These are phyloP conservation scores for Zygothrica quintamaculata DNA, from an alignment of 2,888 invertebrate genomes.

Conservation along the genomic window DNA sequence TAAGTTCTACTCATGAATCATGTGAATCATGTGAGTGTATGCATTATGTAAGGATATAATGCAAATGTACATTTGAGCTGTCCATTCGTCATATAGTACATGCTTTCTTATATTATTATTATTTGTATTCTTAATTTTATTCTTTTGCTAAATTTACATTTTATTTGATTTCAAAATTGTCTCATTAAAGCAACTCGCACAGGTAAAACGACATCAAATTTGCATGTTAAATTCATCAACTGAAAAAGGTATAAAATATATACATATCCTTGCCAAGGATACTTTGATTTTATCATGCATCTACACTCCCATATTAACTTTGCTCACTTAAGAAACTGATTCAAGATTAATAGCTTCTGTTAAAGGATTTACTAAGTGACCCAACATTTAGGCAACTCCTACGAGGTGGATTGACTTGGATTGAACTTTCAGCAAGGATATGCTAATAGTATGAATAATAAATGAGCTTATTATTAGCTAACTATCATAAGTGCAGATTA, in stretches of 20 bases:
- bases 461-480: too few species aligned
- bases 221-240: slow-evolving; percentile 12
- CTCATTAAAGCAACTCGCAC: slow-evolving; percentile 1
- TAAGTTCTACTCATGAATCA: slow-evolving; percentile 1
- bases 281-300: too few species aligned
- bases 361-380: too few species aligned
- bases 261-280: too few species aligned
- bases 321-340: too few species aligned
- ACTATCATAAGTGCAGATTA: too few species aligned
- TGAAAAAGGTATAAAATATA: background rate
- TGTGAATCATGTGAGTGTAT: slow-evolving; percentile 5
- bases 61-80: slow-evolving; percentile 22
- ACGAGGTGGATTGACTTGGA: too few species aligned
- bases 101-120: background rate
- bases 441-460: too few species aligned
- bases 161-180: slow-evolving; percentile 2
- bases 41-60: slow-evolving; percentile 28
- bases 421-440: too few species aligned
- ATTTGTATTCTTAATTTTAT: background rate
- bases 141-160: slow-evolving; percentile 2
- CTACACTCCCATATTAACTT: too few species aligned
- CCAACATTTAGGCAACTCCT: too few species aligned
- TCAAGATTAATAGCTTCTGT: too few species aligned
- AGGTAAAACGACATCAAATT: slow-evolving; percentile 5
- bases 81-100: background rate